A percentile compares a stretch with the other conserved stretches of the same genome.
These are phyloP conservation scores for Toxotes jaculatrix DNA, from an alignment of 2,113 vertebrate species.

Conservation along the genomic window DNA sequence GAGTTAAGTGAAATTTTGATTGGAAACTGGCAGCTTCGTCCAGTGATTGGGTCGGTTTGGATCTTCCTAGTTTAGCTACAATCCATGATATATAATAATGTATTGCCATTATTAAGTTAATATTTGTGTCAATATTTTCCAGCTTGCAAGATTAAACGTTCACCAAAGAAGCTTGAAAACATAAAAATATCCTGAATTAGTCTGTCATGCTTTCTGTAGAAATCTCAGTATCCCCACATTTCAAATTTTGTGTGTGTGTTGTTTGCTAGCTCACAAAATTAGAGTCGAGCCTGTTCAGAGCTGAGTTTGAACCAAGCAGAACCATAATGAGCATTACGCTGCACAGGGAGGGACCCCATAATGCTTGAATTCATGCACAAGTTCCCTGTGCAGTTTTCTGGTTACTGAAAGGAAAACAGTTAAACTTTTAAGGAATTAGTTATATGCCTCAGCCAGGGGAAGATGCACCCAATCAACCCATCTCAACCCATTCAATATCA, in stretches of 20 bases:
- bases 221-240: not conserved
- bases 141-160: no score
- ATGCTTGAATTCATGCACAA: not conserved
- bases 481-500: slow-evolving; percentile 6
- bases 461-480: not conserved
- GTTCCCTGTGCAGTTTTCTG: not conserved
- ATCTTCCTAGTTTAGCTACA: no score
- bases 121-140: no score
- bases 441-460: not conserved
- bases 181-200: no score
- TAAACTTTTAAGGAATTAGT: not conserved
- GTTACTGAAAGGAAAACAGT: not conserved
- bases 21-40: no score
- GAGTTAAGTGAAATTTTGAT: no score
- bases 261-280: not conserved
- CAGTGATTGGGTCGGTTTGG: no score
- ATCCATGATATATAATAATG: no score
- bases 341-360: not conserved
- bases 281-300: not conserved
- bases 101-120: no score
- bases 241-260: not conserved
- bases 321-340: not conserved
- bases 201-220: no score
- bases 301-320: not conserved
- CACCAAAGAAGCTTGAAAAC: no score